Evolutionary conservation across 2,888 invertebrate genomes (phyloP).

Genomic region (Acanthosepion lycidas): DNA sequence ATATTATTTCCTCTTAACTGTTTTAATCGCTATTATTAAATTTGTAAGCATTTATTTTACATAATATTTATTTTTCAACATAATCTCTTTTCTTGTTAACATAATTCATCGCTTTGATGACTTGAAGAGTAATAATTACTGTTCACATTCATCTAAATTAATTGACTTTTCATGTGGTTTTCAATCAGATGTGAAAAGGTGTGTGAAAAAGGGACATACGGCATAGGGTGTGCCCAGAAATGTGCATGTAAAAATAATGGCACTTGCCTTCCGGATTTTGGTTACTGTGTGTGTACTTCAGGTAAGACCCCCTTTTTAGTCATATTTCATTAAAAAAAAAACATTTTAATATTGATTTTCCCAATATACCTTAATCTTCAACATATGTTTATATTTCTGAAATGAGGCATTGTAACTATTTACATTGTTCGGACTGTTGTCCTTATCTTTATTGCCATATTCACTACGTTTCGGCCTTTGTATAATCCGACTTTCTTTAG

Average conservation of each 20-base stretch:
- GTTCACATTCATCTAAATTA: background rate
- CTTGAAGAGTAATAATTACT: background rate
- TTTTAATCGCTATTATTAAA: background rate
- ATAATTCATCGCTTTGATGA: too few relatives aligned
- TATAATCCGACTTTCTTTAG: too few relatives aligned
- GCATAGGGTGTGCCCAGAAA: background rate
- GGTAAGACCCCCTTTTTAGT: background rate
- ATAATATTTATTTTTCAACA: background rate
- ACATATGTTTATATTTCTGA: too few relatives aligned
- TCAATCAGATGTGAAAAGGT: background rate
- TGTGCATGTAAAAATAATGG: constrained; percentile 41
- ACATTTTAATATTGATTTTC: too few relatives aligned
- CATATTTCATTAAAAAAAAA: background rate
- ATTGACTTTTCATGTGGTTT: background rate
- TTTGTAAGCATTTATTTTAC: background rate
- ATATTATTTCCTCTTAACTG: too few relatives aligned
- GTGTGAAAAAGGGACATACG: background rate
- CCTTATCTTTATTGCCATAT: too few relatives aligned
- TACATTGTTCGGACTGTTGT: too few relatives aligned
- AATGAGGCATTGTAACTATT: too few relatives aligned
- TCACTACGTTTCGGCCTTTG: too few relatives aligned
- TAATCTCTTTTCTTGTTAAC: background rate
- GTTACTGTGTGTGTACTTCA: constrained; percentile 2
- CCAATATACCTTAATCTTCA: too few relatives aligned
- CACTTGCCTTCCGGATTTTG: constrained; percentile 25